Conservation (phyloP, 1,140 invertebrate genomes). For the Ladona fulva region DNA sequence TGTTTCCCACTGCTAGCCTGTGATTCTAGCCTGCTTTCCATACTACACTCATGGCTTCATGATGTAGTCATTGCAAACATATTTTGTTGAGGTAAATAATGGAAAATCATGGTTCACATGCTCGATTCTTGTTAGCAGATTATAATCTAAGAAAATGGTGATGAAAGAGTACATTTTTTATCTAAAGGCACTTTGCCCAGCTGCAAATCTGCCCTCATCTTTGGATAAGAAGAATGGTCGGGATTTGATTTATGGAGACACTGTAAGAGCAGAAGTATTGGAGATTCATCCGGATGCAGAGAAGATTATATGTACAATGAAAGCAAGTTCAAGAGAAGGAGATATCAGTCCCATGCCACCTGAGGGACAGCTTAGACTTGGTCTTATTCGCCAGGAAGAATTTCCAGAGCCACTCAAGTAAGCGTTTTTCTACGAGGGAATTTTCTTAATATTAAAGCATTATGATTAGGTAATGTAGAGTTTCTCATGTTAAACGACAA, state of each 20-base stretch:
- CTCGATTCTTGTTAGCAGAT: too few species aligned
- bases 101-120: too few species aligned
- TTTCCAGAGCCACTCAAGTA: conserved; percentile 82
- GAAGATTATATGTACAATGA: conserved; percentile 79
- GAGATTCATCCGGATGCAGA: conserved; percentile 77
- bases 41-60: too few species aligned
- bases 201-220: conserved; percentile 39
- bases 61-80: too few species aligned
- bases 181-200: conserved; percentile 55
- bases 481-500: too few species aligned
- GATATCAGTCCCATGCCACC: conserved; percentile 53
- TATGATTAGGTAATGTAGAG: too few species aligned
- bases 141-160: too few species aligned
- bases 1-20: too few species aligned
- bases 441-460: too few species aligned
- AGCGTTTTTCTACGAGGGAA: conserved; percentile 34
- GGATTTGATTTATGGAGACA: conserved; percentile 68
- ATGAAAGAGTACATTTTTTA: too few species aligned
- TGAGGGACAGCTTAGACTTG: conserved; percentile 38
- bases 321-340: conserved; percentile 54
- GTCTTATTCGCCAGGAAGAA: conserved; percentile 73
- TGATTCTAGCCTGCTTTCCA: too few species aligned
- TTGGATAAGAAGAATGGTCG: background rate
- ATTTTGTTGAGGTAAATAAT: too few species aligned
- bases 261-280: conserved; percentile 77